These are phyloP conservation scores for Oryzias melastigma DNA, from an alignment of 2,113 vertebrate species.

Conservation along the genomic window DNA sequence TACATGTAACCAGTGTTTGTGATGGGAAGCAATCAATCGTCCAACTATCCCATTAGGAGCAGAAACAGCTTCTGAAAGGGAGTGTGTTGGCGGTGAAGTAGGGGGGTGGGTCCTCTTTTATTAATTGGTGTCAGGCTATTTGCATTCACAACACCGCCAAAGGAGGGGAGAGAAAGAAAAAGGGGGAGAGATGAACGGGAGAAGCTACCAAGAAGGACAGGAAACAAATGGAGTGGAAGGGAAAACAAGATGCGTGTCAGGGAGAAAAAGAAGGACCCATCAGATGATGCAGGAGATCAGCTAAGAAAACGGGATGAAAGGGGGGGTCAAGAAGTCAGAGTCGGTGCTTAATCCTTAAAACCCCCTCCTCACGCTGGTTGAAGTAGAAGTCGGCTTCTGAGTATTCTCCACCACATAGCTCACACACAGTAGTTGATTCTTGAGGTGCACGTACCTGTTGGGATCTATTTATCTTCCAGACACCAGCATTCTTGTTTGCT, in stretches of 20 bases:
- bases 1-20: constrained; percentile 47
- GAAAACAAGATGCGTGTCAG: constrained; percentile 50
- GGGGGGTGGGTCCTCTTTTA: constrained; percentile 6
- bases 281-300: constrained; percentile 39
- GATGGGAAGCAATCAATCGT: constrained; percentile 61
- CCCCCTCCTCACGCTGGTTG: constrained; percentile 13
- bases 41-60: constrained; percentile 49
- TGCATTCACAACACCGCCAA: constrained; percentile 45
- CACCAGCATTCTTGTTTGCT: background rate
- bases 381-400: constrained; percentile 35
- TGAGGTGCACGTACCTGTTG: constrained; percentile 3
- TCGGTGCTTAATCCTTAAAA: constrained; percentile 59
- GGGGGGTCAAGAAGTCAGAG: constrained; percentile 55
- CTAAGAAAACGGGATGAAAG: constrained; percentile 54
- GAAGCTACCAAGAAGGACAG: constrained; percentile 40
- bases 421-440: constrained; percentile 6
- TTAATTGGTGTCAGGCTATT: constrained; percentile 61
- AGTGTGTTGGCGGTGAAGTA: constrained; percentile 15
- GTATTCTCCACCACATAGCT: constrained; percentile 7
- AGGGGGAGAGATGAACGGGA: constrained; percentile 26
- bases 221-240: constrained; percentile 66
- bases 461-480: background rate
- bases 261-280: constrained; percentile 43
- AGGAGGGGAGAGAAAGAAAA: constrained; percentile 15
- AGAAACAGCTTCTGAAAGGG: constrained; percentile 12